Conservation (phyloP, 2,797 vertebrate genomes). For the Gymnopithys bicolor region DNA sequence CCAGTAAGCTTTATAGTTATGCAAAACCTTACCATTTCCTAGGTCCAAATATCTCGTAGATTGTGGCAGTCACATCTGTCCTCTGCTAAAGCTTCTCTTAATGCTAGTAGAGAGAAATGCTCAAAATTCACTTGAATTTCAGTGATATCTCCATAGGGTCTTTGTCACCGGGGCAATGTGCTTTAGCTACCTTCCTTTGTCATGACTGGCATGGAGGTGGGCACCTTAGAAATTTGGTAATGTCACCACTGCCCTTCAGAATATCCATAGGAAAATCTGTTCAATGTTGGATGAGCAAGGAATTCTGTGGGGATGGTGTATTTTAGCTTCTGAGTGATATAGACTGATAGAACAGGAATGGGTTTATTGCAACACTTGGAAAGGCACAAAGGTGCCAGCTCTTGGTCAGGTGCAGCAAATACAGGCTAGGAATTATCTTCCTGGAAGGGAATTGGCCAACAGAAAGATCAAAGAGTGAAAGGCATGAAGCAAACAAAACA, state of each 20-base stretch:
- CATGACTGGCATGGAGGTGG: neutral
- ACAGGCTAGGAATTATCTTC: neutral
- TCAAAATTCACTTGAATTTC: neutral
- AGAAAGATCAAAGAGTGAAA: neutral
- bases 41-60: neutral
- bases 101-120: neutral
- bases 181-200: neutral
- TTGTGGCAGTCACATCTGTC: neutral
- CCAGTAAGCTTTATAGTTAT: neutral
- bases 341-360: neutral
- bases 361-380: neutral
- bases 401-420: neutral
- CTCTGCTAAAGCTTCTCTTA: neutral
- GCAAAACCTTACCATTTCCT: neutral
- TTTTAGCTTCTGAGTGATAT: neutral
- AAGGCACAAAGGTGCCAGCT: neutral
- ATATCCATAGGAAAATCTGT: neutral
- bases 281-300: neutral
- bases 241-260: neutral
- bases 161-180: neutral
- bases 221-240: neutral
- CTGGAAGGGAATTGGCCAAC: neutral
- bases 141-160: neutral
- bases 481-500: accelerated
- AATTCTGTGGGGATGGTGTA: neutral